Conservation (phyloP, 1,140 invertebrate species). For the Aphis gossypii region DNA sequence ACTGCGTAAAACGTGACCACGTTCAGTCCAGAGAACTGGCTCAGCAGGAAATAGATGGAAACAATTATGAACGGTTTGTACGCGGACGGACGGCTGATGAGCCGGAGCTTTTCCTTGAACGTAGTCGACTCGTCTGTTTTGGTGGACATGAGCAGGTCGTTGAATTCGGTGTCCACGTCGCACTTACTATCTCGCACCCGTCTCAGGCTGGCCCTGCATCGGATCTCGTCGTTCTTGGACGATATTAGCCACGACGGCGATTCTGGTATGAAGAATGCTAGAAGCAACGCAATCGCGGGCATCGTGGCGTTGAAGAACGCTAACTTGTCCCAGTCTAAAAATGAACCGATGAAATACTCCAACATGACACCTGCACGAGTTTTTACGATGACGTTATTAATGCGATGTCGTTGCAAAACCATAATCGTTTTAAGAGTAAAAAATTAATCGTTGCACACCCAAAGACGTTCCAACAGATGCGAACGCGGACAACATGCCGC, state of each 20-base stretch:
- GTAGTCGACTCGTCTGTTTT: constrained; percentile 70
- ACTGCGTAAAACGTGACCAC: constrained; percentile 82
- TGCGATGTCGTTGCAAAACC: background rate
- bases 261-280: constrained; percentile 74
- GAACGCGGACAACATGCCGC: constrained; percentile 73
- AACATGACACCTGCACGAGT: constrained; percentile 63
- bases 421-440: too few species aligned
- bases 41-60: constrained; percentile 74
- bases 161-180: constrained; percentile 71
- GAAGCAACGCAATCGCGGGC: constrained; percentile 68
- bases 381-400: background rate
- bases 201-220: constrained; percentile 67
- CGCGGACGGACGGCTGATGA: constrained; percentile 70
- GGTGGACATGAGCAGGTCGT: constrained; percentile 71
- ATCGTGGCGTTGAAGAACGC: constrained; percentile 70
- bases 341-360: constrained; percentile 72
- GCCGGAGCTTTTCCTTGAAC: constrained; percentile 67
- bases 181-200: constrained; percentile 72
- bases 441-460: constrained; percentile 56
- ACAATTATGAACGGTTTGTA: constrained; percentile 73
- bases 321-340: constrained; percentile 69
- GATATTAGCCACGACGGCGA: constrained; percentile 76
- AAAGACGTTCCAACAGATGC: constrained; percentile 68
- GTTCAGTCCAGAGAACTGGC: constrained; percentile 79
- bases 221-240: constrained; percentile 70